Conservation (phyloP, 2,113 vertebrate species). For the Amblyopsis rosae region DNA sequence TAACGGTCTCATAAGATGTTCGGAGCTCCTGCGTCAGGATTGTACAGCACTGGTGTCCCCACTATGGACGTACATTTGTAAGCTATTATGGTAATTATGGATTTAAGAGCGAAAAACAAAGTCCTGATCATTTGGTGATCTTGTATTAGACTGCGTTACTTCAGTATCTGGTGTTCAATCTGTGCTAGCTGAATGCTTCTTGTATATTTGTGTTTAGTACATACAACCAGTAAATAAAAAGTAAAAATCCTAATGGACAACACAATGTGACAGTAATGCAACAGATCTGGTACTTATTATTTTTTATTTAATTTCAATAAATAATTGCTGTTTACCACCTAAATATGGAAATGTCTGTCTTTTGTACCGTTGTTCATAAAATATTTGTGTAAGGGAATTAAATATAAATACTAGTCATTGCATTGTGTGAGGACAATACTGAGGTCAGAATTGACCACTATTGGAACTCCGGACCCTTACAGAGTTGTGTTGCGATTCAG, state of each 20-base stretch:
- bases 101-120: conserved; percentile 60
- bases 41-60: conserved; percentile 86
- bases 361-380: background rate
- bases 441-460: too few relatives aligned
- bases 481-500: too few relatives aligned
- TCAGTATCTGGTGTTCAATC: conserved; percentile 92
- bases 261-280: conserved; percentile 91
- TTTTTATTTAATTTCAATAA: conserved; percentile 97
- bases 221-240: conserved; percentile 76
- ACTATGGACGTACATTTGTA: conserved; percentile 90
- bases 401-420: too few relatives aligned
- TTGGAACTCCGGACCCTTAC: too few relatives aligned
- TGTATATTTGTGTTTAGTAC: conserved; percentile 97
- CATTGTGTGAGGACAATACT: too few relatives aligned
- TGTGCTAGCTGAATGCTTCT: conserved; percentile 98
- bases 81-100: conserved; percentile 76
- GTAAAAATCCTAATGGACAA: conserved; percentile 85
- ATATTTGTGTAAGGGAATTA: too few relatives aligned
- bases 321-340: conserved; percentile 96
- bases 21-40: conserved; percentile 80
- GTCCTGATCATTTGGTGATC: conserved; percentile 80
- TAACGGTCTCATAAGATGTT: conserved; percentile 79
- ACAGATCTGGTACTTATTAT: conserved; percentile 96
- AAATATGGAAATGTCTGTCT: conserved; percentile 34
- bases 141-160: conserved; percentile 92